phyloP scores from a whole-genome alignment of 2,113 vertebrate species.

The Gallinago jamesoni region DNA sequence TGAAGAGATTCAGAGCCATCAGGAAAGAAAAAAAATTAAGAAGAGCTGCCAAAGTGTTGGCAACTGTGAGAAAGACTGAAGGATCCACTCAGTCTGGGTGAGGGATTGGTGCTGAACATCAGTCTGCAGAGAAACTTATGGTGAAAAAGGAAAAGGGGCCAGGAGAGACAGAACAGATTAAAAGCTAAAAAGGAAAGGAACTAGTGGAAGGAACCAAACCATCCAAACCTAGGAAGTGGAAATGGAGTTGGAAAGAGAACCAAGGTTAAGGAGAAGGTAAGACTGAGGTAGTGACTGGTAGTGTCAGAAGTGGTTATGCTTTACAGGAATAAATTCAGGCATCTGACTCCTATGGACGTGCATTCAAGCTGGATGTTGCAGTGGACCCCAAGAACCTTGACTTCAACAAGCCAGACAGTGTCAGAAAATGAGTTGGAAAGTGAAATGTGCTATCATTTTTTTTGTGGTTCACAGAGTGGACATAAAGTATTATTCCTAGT shows the following conservation, averaged over 20 bases:
- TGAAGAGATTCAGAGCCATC: not conserved
- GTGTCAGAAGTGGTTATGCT: not conserved
- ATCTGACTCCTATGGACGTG: not conserved
- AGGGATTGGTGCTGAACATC: not conserved
- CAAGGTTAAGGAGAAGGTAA: not conserved
- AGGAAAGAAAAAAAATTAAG: not conserved
- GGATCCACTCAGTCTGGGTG: not conserved
- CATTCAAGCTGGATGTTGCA: not conserved
- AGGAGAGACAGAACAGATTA: not conserved
- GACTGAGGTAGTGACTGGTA: not conserved
- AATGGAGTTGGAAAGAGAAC: not conserved
- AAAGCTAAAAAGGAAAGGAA: not conserved
- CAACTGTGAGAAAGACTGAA: not conserved
- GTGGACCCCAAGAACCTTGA: not conserved
- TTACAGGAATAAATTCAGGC: not conserved
- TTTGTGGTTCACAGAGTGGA: not conserved
- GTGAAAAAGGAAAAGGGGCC: not conserved
- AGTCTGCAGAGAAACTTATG: not conserved
- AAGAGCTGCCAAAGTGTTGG: not conserved
- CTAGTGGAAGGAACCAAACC: not conserved
- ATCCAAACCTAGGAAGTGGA: not conserved
- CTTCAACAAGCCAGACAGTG: not conserved
- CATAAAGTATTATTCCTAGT: not conserved
- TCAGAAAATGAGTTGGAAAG: not conserved
- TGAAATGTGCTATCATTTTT: not conserved